Conservation (phyloP, 1,140 invertebrate species). For the Vollenhovia emeryi region DNA sequence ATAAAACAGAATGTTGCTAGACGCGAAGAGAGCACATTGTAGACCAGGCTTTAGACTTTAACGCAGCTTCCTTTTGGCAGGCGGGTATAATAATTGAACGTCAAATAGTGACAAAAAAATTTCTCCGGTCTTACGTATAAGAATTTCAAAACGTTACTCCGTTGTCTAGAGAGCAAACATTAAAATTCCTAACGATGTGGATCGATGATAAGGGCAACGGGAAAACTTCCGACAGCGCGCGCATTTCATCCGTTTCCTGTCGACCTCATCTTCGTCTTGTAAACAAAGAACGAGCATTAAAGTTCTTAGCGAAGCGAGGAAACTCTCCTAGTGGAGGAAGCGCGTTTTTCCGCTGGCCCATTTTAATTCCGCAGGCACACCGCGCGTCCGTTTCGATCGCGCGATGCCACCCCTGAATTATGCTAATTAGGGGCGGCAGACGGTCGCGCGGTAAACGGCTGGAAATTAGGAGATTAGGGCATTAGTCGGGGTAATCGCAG, state of each 20-base stretch:
- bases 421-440: constrained; percentile 33
- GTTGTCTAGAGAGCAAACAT: constrained; percentile 3
- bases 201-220: constrained; percentile 22
- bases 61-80: background rate
- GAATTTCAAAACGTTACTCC: background rate
- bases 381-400: constrained; percentile 3
- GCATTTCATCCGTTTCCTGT: constrained; percentile 21
- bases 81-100: background rate
- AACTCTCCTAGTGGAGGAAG: background rate
- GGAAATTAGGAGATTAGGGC: constrained; percentile 50
- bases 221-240: constrained; percentile 17
- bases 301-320: background rate
- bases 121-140: background rate
- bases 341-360: background rate
- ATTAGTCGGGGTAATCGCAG: constrained; percentile 39
- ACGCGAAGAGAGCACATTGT: too few relatives aligned
- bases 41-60: background rate
- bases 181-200: constrained; percentile 43
- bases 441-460: constrained; percentile 39
- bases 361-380: background rate
- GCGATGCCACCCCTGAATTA: constrained; percentile 16
- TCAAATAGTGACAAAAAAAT: background rate
- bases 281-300: constrained; percentile 29
- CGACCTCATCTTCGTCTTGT: constrained; percentile 14
- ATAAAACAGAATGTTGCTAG: too few relatives aligned